phyloP scores from a whole-genome alignment of 2,113 vertebrate genomes.

The Amphiprion ocellaris region DNA sequence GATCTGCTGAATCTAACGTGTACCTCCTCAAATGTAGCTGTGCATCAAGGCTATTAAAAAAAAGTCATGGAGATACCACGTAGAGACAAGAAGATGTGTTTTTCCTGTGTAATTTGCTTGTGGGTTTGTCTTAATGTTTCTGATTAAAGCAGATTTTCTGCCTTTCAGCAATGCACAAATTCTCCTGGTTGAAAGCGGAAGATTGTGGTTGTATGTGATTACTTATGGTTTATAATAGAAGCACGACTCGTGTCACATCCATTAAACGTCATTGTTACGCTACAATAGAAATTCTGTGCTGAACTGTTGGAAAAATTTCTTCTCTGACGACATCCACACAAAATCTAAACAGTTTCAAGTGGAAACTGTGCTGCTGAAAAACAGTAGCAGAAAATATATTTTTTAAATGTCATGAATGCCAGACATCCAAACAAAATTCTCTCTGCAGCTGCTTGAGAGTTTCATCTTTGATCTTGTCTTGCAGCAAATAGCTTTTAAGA shows the following conservation, averaged over 20 bases:
- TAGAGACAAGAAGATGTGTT: background rate
- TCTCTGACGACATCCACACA: no score
- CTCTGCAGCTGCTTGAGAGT: background rate
- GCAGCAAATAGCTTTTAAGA: slow-evolving; percentile 99
- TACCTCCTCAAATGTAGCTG: background rate
- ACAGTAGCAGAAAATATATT: no score
- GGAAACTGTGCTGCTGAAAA: background rate
- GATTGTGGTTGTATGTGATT: no score
- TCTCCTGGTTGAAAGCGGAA: background rate
- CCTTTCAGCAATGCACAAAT: background rate
- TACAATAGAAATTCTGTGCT: no score
- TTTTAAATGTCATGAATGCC: no score
- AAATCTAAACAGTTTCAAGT: no score
- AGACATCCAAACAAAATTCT: background rate
- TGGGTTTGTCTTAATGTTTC: background rate
- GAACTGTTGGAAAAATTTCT: no score
- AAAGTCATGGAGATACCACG: background rate
- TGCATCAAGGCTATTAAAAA: background rate
- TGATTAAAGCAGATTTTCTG: background rate
- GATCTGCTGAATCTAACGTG: background rate
- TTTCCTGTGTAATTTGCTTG: no score
- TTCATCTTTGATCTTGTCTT: slow-evolving; percentile 44
- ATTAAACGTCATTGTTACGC: no score
- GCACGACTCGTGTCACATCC: no score
- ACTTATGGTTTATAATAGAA: background rate